Evolutionary conservation across 2,797 vertebrate species (phyloP).

Genomic region (Lerista edwardsae): DNA sequence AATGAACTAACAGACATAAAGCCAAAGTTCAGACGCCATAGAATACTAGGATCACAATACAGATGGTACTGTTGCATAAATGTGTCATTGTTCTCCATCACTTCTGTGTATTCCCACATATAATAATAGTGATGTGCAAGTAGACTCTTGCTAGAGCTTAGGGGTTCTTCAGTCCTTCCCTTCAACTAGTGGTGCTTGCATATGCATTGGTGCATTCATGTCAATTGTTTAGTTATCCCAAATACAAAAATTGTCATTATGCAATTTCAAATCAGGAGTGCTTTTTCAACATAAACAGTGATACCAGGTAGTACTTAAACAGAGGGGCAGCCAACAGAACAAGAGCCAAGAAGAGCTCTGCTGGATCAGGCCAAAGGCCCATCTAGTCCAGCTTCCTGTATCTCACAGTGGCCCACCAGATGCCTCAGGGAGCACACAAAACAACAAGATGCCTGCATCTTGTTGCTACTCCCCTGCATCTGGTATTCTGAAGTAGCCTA

Average conservation of each 20-base stretch:
- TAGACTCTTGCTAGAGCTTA: neutral
- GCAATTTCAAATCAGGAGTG: neutral
- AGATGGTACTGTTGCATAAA: neutral
- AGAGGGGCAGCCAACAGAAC: neutral
- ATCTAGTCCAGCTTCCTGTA: no score
- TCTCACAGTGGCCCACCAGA: no score
- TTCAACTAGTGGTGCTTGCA: neutral
- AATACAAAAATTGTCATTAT: neutral
- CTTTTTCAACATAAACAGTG: neutral
- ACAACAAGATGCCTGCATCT: no score
- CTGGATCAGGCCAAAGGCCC: no score
- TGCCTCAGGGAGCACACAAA: no score
- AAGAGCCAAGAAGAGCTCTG: no score
- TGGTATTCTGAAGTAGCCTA: no score
- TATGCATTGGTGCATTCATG: neutral
- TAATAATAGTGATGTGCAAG: neutral
- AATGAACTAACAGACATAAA: neutral
- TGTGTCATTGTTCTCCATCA: neutral
- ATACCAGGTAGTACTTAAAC: neutral
- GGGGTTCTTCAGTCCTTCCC: neutral
- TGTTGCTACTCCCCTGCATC: no score
- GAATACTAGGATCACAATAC: neutral
- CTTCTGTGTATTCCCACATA: neutral
- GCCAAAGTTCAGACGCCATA: neutral
- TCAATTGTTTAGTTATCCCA: neutral